Conservation (phyloP, 1,140 invertebrate genomes). For the Caenorhabditis remanei region DNA sequence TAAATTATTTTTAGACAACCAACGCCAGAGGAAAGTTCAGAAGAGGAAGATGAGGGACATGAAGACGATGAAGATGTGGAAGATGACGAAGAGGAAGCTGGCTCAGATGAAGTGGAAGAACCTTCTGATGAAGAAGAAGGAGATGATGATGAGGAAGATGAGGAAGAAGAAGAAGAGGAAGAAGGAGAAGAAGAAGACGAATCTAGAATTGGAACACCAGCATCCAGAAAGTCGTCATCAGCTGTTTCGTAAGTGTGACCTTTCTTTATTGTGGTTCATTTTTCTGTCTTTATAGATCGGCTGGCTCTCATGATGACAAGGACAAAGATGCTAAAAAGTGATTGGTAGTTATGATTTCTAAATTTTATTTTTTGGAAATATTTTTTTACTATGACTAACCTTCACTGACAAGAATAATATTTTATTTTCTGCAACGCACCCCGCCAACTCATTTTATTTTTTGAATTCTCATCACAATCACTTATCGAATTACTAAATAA, state of each 20-base stretch:
- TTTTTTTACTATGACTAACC: not conserved
- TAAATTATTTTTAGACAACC: not conserved
- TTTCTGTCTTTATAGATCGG: not conserved
- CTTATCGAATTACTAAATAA: conserved; percentile 1
- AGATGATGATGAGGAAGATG: conserved; percentile 12
- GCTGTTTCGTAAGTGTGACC: conserved; percentile 7
- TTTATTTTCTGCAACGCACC: too few relatives aligned
- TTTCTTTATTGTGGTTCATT: not conserved
- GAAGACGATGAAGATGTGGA: conserved; percentile 14
- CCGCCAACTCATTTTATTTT: too few relatives aligned
- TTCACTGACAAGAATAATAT: too few relatives aligned
- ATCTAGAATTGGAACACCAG: conserved; percentile 17
- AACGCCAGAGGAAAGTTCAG: conserved; percentile 26
- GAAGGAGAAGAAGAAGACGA: conserved; percentile 34
- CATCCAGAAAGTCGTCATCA: not conserved
- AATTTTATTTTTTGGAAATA: too few relatives aligned
- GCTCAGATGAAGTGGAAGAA: conserved; percentile 13
- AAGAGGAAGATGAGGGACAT: not conserved
- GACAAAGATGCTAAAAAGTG: conserved; percentile 11
- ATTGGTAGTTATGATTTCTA: not conserved
- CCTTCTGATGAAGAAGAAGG: conserved; percentile 28
- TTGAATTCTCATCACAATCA: not conserved
- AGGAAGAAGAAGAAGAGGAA: conserved; percentile 1
- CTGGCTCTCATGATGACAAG: conserved; percentile 3
- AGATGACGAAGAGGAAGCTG: conserved; percentile 23